These are phyloP conservation scores for Alaudala cheleensis DNA, from an alignment of 2,113 vertebrate species.

Conservation along the genomic window DNA sequence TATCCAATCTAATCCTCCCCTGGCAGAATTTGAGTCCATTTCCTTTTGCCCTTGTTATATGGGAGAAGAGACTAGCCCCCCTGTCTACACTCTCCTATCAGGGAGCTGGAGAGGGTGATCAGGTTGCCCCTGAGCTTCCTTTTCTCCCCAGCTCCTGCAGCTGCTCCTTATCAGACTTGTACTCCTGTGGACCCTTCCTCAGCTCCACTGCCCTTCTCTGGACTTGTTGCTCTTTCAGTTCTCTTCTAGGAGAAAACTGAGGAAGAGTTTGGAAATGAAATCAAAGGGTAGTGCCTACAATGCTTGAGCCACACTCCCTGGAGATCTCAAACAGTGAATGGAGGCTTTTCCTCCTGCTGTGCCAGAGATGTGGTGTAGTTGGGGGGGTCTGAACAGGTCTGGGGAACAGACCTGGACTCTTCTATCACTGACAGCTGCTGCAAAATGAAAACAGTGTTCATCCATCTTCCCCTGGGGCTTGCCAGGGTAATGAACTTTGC, in stretches of 20 bases:
- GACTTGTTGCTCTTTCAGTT: not conserved
- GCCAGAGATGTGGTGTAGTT: not conserved
- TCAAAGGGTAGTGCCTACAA: not conserved
- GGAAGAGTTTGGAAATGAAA: not conserved
- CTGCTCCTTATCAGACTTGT: not conserved
- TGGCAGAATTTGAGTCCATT: not conserved
- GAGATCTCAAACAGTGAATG: not conserved
- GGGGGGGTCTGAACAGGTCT: not conserved
- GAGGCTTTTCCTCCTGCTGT: not conserved
- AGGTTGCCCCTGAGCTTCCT: not conserved
- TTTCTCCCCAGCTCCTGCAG: not conserved
- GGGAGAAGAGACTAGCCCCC: not conserved
- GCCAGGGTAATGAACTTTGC: not conserved
- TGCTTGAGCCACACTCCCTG: not conserved
- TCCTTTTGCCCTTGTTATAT: not conserved
- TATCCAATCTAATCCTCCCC: not conserved
- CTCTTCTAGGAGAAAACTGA: not conserved
- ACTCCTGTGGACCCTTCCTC: not conserved
- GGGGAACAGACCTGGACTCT: not conserved
- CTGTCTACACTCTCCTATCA: not conserved
- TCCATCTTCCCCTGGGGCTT: not conserved
- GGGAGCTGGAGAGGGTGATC: not conserved
- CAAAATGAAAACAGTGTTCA: not conserved
- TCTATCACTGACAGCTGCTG: not conserved
- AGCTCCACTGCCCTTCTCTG: not conserved